A percentile compares a stretch with the other conserved stretches of the same genome.
Evolutionary conservation across 1,140 invertebrate genomes (phyloP).

Genomic region (Aethina tumida): DNA sequence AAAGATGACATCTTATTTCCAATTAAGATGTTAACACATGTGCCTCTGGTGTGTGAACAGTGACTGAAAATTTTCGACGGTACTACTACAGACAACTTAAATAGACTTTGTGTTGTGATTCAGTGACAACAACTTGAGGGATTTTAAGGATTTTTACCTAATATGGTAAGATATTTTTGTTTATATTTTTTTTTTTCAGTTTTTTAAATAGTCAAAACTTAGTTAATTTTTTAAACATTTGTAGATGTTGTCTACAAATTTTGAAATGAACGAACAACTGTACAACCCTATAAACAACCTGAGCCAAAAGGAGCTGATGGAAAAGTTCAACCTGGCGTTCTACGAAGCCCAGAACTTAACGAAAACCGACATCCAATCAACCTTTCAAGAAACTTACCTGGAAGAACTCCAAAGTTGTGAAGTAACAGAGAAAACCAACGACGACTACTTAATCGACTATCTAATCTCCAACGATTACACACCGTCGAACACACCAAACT

Average conservation of each 20-base stretch:
- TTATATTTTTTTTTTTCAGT: constrained; percentile 4
- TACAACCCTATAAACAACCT: constrained; percentile 21
- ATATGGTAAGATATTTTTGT: not conserved
- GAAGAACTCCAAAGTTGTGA: constrained; percentile 7
- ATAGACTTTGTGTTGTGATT: not conserved
- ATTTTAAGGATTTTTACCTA: not conserved
- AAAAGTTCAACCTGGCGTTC: constrained; percentile 34
- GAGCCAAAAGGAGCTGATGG: constrained; percentile 30
- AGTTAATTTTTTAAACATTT: not conserved
- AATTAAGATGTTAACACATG: too few species aligned
- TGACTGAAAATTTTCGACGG: too few species aligned
- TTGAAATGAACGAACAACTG: constrained; percentile 15
- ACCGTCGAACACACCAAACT: constrained; percentile 14
- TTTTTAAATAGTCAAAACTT: not conserved
- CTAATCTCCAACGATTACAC: constrained; percentile 22
- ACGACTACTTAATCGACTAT: constrained; percentile 27
- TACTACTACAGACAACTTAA: not conserved
- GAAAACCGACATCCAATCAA: constrained; percentile 19
- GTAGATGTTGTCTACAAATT: constrained; percentile 17
- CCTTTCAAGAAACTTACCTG: constrained; percentile 18
- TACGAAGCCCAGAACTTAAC: constrained; percentile 29
- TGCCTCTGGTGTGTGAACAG: too few species aligned
- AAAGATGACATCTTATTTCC: too few species aligned
- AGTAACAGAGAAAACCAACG: constrained; percentile 8
- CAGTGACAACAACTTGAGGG: not conserved